Percentiles rank a stretch among this genome's conserved stretches.
Conservation (phyloP, 2,797 vertebrate genomes). For the Aratinga solstitialis region DNA sequence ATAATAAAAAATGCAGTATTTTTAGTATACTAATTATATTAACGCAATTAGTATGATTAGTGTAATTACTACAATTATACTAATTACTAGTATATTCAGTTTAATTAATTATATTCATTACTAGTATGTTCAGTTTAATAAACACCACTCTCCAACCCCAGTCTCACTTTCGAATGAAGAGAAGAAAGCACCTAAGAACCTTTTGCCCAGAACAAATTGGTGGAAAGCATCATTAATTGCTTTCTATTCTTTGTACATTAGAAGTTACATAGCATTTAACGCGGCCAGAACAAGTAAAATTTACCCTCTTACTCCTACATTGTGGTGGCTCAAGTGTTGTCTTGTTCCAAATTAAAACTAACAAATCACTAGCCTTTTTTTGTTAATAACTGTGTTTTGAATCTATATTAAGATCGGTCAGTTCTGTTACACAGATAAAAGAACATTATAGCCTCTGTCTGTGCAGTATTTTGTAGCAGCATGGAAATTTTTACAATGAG, state of each 20-base stretch:
- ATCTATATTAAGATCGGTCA: background rate
- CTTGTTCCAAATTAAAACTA: slow-evolving; percentile 29
- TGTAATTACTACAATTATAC: background rate
- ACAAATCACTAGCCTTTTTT: slow-evolving; percentile 17
- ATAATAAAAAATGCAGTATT: background rate
- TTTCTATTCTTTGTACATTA: background rate
- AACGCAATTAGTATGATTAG: background rate
- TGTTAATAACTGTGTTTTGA: background rate
- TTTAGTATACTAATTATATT: background rate
- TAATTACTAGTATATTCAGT: background rate
- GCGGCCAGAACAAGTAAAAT: background rate
- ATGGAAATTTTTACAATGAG: background rate
- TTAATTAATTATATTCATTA: background rate
- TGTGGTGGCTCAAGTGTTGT: background rate
- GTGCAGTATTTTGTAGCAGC: background rate
- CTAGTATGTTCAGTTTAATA: background rate
- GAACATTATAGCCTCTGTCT: background rate
- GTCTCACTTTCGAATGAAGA: background rate
- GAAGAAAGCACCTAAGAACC: background rate
- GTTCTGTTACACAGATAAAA: background rate
- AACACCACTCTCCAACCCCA: background rate
- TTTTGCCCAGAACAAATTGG: background rate
- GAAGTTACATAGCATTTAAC: background rate
- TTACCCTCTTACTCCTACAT: background rate
- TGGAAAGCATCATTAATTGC: background rate